Conservation (phyloP, 1,140 invertebrate genomes). For the Drosophila sulfurigaster region DNA sequence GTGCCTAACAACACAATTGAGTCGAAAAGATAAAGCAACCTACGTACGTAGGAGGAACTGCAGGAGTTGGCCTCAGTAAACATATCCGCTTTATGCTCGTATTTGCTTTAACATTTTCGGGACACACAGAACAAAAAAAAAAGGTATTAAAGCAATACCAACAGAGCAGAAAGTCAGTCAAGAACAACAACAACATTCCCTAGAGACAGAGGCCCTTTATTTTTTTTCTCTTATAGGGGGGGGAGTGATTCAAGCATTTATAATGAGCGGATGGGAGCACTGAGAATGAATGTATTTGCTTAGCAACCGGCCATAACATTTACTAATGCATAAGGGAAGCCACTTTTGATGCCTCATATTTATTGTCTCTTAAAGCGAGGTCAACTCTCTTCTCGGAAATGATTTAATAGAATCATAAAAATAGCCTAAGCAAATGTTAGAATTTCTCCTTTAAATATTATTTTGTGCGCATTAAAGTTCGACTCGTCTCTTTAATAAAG, state of each 20-base stretch:
- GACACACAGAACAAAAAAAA: slow-evolving; percentile 3
- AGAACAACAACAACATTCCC: not conserved
- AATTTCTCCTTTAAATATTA: not conserved
- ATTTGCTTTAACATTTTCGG: slow-evolving; percentile 35
- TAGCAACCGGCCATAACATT: slow-evolving; percentile 19
- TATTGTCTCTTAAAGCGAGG: not conserved
- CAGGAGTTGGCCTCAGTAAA: slow-evolving; percentile 31
- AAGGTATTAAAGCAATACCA: slow-evolving; percentile 25
- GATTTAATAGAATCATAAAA: not conserved
- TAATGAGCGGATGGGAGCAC: slow-evolving; percentile 17
- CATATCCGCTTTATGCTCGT: slow-evolving; percentile 22
- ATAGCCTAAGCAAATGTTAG: not conserved
- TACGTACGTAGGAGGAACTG: not conserved
- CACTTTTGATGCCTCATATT: slow-evolving; percentile 11
- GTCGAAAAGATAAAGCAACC: not conserved
- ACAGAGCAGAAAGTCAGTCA: slow-evolving; percentile 29
- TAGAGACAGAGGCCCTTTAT: not conserved
- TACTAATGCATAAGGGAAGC: slow-evolving; percentile 27
- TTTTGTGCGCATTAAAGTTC: too few relatives aligned
- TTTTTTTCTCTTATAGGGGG: not conserved
- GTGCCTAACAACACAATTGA: slow-evolving; percentile 12
- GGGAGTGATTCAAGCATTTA: slow-evolving; percentile 5
- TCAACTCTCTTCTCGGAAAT: slow-evolving; percentile 5
- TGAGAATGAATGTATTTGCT: slow-evolving; percentile 24
- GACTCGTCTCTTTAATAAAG: not conserved